A percentile compares a stretch with the other conserved stretches of the same genome.
These are phyloP conservation scores for Sphenopsis melanotis DNA, from an alignment of 2,797 vertebrate species.

Conservation along the genomic window DNA sequence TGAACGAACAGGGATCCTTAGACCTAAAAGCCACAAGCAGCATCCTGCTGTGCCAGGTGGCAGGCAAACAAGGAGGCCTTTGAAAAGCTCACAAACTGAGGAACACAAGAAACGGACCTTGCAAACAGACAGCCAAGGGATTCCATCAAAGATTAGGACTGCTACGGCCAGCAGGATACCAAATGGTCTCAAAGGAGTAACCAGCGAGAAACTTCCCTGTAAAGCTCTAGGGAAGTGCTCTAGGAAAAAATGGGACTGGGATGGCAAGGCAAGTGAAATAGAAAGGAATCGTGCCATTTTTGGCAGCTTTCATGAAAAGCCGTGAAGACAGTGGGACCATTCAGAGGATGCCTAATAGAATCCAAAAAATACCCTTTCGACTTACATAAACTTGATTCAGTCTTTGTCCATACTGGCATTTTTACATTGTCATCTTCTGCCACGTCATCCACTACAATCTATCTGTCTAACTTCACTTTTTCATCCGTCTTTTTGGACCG, in stretches of 20 bases:
- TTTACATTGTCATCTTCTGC: background rate
- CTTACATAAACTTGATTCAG: background rate
- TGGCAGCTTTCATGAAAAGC: background rate
- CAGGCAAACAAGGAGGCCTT: background rate
- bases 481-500: accelerated
- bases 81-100: background rate
- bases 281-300: background rate
- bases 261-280: background rate
- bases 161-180: background rate
- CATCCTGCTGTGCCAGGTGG: background rate
- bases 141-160: background rate
- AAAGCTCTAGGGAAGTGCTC: background rate
- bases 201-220: background rate
- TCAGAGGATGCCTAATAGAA: background rate
- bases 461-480: background rate
- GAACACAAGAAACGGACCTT: background rate
- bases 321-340: background rate
- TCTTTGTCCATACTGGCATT: background rate
- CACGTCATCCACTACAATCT: background rate
- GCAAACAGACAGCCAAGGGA: background rate
- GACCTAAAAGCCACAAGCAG: background rate
- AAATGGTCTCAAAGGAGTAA: background rate
- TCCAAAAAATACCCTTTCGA: background rate
- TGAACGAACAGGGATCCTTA: background rate
- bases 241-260: background rate